phyloP scores from a whole-genome alignment of 2,113 vertebrate species.

The Xerus inauris region DNA sequence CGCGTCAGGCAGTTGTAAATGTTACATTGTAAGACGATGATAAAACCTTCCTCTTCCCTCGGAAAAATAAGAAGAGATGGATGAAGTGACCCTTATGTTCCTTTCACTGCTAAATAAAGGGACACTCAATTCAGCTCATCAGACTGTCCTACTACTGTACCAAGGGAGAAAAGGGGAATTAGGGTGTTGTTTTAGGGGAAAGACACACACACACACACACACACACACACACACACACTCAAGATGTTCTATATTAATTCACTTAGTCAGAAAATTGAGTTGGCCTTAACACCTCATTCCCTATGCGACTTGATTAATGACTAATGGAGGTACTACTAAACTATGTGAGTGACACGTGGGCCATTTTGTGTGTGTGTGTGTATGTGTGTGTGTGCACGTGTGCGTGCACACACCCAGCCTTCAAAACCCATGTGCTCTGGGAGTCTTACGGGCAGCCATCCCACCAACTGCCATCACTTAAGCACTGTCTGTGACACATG shows the following conservation, averaged over 20 bases:
- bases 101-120: background rate
- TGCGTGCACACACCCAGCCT: background rate
- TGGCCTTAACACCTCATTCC: background rate
- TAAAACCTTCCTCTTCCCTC: background rate
- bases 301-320: background rate
- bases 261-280: background rate
- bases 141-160: background rate
- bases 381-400: background rate
- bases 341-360: background rate
- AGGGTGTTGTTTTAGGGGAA: background rate
- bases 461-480: background rate
- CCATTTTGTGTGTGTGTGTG: background rate
- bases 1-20: background rate
- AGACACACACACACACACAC: background rate
- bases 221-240: background rate
- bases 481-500: background rate
- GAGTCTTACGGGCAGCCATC: background rate
- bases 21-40: background rate
- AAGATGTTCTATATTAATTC: background rate
- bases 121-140: background rate
- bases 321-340: background rate
- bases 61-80: background rate
- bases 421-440: background rate
- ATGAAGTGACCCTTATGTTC: background rate
- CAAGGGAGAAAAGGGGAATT: background rate